Base-by-base conservation (phyloP, 2,888 invertebrate species). In the Microplitis deprimator region DNA sequence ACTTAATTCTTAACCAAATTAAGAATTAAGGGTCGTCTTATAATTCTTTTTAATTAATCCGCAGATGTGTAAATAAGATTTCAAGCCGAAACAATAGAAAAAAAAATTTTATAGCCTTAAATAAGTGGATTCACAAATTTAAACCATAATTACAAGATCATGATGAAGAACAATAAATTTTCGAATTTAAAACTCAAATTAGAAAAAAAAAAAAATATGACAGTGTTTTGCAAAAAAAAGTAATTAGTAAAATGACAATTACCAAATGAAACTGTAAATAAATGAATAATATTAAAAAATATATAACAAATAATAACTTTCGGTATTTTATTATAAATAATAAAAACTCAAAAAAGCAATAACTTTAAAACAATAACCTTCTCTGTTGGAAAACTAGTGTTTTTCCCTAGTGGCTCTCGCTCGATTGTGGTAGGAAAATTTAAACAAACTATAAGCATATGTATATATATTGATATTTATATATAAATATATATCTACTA, bases 341-440 rank as follows among this genome's bases (percentile, higher is more conserved):
- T 50, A 10, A 39, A 62, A 39, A 62, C 38, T 16, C 40, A 20
- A 64, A 41, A 40, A 6, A n/a, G 8, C 38, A 38, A 20, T 13
- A 68, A 68, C 39, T 39, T 40, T 8, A 40, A 40, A 39, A 38
- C 13, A 62, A 73, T 75, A 64, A 73, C 75, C 64, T 62, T 71
- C 68, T 79, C 62, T 78, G 71, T 79, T 77, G 79, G 77, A 76
- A 81, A 80, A 77, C 70, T 81, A 79, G 79, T 75, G 77, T 75
- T 81, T 80, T 78, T 73, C 81, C 76, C 77, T 82, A 82, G 83
- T 80, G 80, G 84, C 82, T 82, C 79, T 80, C 82, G 79, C 79
- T 80, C 82, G 79, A 80, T 82, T 80, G 81, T 81, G 83, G 83
- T 84, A 83, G 84, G 84, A 84, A 76, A 79, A 73, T 72, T 61